phyloP scores from a whole-genome alignment of 2,797 vertebrate genomes.

The Macropodus opercularis region DNA sequence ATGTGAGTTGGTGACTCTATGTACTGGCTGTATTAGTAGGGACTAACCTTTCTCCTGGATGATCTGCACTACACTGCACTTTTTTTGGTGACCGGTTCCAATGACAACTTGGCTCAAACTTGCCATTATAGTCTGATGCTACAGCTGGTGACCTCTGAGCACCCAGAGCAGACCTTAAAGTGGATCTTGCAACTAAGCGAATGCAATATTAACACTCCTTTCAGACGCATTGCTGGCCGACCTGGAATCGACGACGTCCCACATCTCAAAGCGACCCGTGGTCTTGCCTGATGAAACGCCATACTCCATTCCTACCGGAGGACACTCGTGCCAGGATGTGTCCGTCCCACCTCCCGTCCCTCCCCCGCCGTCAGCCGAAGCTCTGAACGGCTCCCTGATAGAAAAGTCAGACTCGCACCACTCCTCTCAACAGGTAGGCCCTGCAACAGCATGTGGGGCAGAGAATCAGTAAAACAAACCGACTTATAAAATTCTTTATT shows the following conservation, averaged over 20 bases:
- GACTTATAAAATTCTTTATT: neutral
- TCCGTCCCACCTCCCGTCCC: slow-evolving; percentile 88
- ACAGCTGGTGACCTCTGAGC: too few relatives aligned
- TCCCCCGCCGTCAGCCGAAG: slow-evolving; percentile 88
- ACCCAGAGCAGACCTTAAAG: too few relatives aligned
- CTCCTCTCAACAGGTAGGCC: slow-evolving; percentile 87
- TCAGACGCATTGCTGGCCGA: slow-evolving; percentile 95
- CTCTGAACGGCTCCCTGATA: slow-evolving; percentile 89
- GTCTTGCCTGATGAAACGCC: slow-evolving; percentile 92
- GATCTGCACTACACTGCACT: slow-evolving; percentile 27
- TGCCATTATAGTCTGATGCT: slow-evolving; percentile 55
- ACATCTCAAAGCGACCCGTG: slow-evolving; percentile 93
- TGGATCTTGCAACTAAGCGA: neutral
- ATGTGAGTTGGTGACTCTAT: neutral
- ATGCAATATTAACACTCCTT: slow-evolving; percentile 6
- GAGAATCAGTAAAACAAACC: neutral
- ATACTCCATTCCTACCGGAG: slow-evolving; percentile 92
- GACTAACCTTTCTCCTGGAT: slow-evolving; percentile 15
- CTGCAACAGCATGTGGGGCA: neutral
- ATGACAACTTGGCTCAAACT: slow-evolving; percentile 40
- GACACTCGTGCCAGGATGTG: slow-evolving; percentile 90
- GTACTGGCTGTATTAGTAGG: slow-evolving; percentile 10
- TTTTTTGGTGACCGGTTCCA: slow-evolving; percentile 52
- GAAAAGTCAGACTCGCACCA: slow-evolving; percentile 83
- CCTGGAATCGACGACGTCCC: slow-evolving; percentile 96